Evolutionary conservation across 2,113 vertebrate species (phyloP).

Genomic region (Halcyon senegalensis): DNA sequence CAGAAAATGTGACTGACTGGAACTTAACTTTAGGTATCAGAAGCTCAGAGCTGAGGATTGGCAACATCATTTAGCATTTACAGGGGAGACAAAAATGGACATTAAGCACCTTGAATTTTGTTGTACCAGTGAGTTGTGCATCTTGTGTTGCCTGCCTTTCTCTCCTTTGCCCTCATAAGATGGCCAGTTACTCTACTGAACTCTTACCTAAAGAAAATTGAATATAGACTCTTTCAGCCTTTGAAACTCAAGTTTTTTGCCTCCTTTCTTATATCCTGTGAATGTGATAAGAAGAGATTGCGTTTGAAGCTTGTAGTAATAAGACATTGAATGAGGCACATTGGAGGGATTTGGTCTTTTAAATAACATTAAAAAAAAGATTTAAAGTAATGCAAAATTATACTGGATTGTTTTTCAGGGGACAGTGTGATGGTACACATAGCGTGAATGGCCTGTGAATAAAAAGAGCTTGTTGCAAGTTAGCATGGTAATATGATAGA

Average conservation of each 20-base stretch:
- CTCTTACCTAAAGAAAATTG: not conserved
- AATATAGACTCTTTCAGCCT: not conserved
- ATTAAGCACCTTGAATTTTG: not conserved
- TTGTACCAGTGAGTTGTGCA: not conserved
- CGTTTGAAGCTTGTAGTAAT: not conserved
- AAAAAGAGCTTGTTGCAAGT: not conserved
- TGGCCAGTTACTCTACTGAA: not conserved
- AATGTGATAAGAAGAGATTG: not conserved
- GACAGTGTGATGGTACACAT: accelerated
- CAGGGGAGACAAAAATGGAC: not conserved
- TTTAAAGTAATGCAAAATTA: not conserved
- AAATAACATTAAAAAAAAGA: not conserved
- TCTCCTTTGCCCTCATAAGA: not conserved
- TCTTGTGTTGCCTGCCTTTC: not conserved
- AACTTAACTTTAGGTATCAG: not conserved
- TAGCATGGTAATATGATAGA: not conserved
- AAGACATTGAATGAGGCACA: not conserved
- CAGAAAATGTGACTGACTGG: not conserved
- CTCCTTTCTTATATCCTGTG: not conserved
- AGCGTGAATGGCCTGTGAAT: not conserved
- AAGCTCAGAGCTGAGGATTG: not conserved
- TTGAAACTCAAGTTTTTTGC: not conserved
- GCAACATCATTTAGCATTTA: not conserved
- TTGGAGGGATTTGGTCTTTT: not conserved
- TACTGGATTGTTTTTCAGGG: not conserved